A percentile compares a stretch with the other conserved stretches of the same genome.
Evolutionary conservation across 2,888 invertebrate genomes (phyloP).

Genomic region (Deilephila porcellus): DNA sequence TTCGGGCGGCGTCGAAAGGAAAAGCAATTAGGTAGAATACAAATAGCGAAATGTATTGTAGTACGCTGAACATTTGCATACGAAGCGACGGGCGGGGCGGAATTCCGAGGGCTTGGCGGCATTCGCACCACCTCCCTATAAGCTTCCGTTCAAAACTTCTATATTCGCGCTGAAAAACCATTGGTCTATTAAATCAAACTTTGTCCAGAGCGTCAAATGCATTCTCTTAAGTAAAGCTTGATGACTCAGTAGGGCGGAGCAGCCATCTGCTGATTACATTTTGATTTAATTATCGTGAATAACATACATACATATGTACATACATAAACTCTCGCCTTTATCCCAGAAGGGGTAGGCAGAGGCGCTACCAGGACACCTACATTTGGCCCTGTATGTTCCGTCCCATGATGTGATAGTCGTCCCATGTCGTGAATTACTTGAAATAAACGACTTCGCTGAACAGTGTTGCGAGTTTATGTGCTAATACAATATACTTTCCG

Average conservation of each 20-base stretch:
- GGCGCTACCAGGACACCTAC: no score
- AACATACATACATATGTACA: neutral
- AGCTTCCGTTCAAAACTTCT: constrained; percentile 65
- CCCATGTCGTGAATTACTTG: neutral
- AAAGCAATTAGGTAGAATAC: constrained; percentile 80
- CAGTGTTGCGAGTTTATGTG: constrained; percentile 29
- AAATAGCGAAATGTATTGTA: constrained; percentile 77
- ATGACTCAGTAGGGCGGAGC: neutral
- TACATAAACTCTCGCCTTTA: no score
- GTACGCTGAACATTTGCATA: constrained; percentile 75
- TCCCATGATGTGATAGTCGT: no score
- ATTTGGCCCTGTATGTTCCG: no score
- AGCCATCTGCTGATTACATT: neutral
- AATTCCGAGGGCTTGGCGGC: constrained; percentile 57
- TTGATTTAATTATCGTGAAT: constrained; percentile 12
- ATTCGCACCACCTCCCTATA: constrained; percentile 49
- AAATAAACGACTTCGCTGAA: constrained; percentile 25
- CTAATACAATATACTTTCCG: neutral
- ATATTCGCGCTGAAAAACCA: constrained; percentile 54
- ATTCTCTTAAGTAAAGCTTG: constrained; percentile 2
- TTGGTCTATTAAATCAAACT: constrained; percentile 38
- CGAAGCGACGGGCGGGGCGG: constrained; percentile 63
- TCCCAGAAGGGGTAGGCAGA: no score
- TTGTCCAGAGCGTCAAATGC: constrained; percentile 16
- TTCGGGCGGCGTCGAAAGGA: constrained; percentile 68